phyloP scores from a whole-genome alignment of 2,797 vertebrate genomes.

The Characodon lateralis region DNA sequence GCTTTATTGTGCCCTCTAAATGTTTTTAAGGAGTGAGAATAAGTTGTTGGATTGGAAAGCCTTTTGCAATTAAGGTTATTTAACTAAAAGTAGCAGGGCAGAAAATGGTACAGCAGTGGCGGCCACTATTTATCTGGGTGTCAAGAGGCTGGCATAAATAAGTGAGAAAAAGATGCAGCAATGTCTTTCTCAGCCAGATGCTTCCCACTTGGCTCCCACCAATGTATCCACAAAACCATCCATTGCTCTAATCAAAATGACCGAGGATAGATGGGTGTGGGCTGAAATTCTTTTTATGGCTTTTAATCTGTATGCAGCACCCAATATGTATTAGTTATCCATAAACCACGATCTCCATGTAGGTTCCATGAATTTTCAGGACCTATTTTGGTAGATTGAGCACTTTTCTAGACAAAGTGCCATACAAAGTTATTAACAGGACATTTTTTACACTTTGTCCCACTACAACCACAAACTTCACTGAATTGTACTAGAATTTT shows the following conservation, averaged over 20 bases:
- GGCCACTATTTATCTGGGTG: constrained; percentile 78
- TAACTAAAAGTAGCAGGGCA: constrained; percentile 73
- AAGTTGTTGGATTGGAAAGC: constrained; percentile 43
- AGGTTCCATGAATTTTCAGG: background rate
- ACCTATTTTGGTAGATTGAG: background rate
- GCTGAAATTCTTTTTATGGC: constrained; percentile 30
- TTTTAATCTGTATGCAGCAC: constrained; percentile 15
- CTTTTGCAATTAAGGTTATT: constrained; percentile 78
- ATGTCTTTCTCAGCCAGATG: constrained; percentile 80
- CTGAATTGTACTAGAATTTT: background rate
- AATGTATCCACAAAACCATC: constrained; percentile 58
- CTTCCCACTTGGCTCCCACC: constrained; percentile 68
- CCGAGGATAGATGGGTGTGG: constrained; percentile 31
- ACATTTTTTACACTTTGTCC: background rate
- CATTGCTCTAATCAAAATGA: constrained; percentile 78
- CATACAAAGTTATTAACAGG: background rate
- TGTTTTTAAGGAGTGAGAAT: constrained; percentile 41
- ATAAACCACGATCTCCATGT: background rate
- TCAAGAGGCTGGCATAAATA: constrained; percentile 79
- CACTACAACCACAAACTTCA: background rate
- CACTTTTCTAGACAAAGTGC: background rate
- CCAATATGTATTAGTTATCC: constrained; percentile 11
- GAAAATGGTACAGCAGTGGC: constrained; percentile 69
- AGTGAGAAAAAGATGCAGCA: constrained; percentile 77
- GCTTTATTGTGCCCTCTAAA: constrained; percentile 55